phyloP scores from a whole-genome alignment of 2,797 vertebrate species.

The Diceros bicornis region DNA sequence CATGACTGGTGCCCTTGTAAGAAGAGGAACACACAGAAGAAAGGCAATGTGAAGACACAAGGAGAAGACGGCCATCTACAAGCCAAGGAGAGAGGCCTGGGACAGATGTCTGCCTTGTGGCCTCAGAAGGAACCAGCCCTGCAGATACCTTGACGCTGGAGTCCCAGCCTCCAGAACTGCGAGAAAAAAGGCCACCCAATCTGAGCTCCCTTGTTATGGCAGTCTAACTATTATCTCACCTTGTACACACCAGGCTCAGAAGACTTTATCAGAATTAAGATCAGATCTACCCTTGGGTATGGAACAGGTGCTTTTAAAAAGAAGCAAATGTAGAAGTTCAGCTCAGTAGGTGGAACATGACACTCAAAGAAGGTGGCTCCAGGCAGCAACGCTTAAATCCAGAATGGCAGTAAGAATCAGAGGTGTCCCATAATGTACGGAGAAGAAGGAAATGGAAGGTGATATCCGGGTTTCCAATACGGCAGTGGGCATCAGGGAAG shows the following conservation, averaged over 20 bases:
- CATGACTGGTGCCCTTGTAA: not conserved
- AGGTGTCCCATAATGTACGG: not conserved
- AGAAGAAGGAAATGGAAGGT: not conserved
- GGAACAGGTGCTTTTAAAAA: not conserved
- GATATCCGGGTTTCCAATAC: not conserved
- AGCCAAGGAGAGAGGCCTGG: not conserved
- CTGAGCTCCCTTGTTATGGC: not conserved
- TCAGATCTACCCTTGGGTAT: not conserved
- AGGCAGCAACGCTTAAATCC: not conserved
- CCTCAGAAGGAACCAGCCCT: not conserved
- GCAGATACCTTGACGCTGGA: not conserved
- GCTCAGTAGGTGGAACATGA: not conserved
- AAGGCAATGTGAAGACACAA: not conserved
- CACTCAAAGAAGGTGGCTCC: not conserved
- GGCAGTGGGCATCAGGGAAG: not conserved
- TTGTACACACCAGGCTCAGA: not conserved
- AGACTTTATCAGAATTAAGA: constrained; percentile 33
- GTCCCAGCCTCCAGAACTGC: not conserved
- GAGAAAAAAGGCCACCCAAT: not conserved
- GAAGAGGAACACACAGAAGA: not conserved
- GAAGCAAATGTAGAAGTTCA: not conserved
- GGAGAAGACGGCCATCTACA: not conserved
- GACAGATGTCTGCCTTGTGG: not conserved
- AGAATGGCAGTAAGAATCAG: not conserved
- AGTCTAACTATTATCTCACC: not conserved